Base-by-base conservation (phyloP, 2,888 invertebrate species). In the Molorchus minor region DNA sequence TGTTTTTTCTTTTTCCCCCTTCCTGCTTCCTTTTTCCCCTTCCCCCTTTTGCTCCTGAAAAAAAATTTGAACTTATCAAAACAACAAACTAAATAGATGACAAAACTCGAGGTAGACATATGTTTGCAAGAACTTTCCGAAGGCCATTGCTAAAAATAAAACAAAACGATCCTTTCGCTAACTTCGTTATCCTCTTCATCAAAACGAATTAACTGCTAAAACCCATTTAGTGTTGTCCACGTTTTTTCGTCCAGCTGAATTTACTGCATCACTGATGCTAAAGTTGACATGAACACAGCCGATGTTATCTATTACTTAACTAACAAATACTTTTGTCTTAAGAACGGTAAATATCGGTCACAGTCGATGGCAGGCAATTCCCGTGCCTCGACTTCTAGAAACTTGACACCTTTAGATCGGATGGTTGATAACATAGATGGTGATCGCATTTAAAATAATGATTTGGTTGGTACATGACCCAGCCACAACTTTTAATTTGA, bases 391-490 rank as follows among this genome's bases (percentile, higher is more conserved):
- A 51, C 57, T 57, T 46, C 29, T 17, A 46, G 49, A 61, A 49
- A 63, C 58, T 58, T 66, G 69, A 69, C 69, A 67, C 67, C 65
- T 67, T 38, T 15, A 61, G 69, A 69, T 69, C 51, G 65, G 55
- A 35, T 17, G 44, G 35, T n/a, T 30, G 68, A 68, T 68, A 67
- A 61, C 44, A 45, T 58, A 61, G 62, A 62, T 65, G 65, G 49
- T 62, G 59, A 65, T 65, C 60, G 59, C 55, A 53, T 58, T 62
- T 60, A 54, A 53, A 59, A 61, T 59, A 62, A 62, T 65, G 59
- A 64, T 58, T 61, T 61, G 56, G 58, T 61, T 56, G 41, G 61
- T 58, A 58, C 64, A 62, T 56, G 62, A 56, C 58, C 58, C 47
- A 62, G 58, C 53, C 56, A 55, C 41, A 54, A 38, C 54, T 56